Percentiles rank a stretch among this genome's conserved stretches.
Evolutionary conservation across 2,113 vertebrate species (phyloP).

Genomic region (Labeo rohita): DNA sequence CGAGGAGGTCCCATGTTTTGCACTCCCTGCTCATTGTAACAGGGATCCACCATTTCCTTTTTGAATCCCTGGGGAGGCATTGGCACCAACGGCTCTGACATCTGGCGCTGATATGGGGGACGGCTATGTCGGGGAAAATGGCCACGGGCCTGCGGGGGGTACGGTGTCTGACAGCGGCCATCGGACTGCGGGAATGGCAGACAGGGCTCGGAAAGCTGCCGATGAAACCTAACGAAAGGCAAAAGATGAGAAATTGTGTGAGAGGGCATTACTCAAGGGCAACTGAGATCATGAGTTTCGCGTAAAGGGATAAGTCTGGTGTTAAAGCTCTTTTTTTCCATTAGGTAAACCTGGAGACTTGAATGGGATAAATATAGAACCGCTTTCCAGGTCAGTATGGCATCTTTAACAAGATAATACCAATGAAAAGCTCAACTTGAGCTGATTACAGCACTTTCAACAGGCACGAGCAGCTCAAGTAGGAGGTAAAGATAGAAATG

Average conservation of each 20-base stretch:
- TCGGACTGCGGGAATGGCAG: conserved; percentile 67
- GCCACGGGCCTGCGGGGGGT: conserved; percentile 69
- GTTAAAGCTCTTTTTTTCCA: conserved; percentile 28
- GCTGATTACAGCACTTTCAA: conserved; percentile 46
- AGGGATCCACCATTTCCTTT: conserved; percentile 87
- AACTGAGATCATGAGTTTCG: not conserved
- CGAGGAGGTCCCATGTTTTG: conserved; percentile 66
- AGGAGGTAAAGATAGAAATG: conserved; percentile 15
- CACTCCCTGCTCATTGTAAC: conserved; percentile 77
- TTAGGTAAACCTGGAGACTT: conserved; percentile 28
- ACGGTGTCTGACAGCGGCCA: conserved; percentile 68
- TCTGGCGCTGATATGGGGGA: conserved; percentile 87
- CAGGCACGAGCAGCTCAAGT: not conserved
- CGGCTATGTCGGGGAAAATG: conserved; percentile 71
- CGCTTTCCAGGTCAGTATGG: conserved; percentile 24
- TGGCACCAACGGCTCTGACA: conserved; percentile 85
- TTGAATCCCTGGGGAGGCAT: conserved; percentile 83
- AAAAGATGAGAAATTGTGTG: not conserved
- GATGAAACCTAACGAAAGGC: conserved; percentile 80
- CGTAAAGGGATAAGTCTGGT: conserved; percentile 17
- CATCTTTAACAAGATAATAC: conserved; percentile 51
- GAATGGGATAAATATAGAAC: conserved; percentile 48
- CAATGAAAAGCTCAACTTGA: conserved; percentile 24
- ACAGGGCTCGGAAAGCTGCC: conserved; percentile 89
- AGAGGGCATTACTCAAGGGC: not conserved